Evolutionary conservation across 2,797 vertebrate genomes (phyloP).

Genomic region (Labeo calbasu): DNA sequence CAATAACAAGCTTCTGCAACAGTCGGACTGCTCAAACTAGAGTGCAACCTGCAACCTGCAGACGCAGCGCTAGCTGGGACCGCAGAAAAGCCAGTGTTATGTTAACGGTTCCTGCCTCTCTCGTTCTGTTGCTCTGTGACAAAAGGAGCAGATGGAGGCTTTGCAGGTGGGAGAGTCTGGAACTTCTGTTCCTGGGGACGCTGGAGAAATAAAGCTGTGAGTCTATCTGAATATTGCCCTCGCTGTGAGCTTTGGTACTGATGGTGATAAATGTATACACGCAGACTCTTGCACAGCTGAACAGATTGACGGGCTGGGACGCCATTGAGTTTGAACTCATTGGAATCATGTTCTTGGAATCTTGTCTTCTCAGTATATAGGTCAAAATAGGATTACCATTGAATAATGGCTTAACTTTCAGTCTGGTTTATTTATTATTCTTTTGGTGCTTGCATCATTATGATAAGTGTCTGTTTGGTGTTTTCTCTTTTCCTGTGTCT

Average conservation of each 20-base stretch:
- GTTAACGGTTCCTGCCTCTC: conserved; percentile 54
- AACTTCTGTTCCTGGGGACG: conserved; percentile 75
- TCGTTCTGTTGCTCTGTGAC: conserved; percentile 50
- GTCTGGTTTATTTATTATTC: background rate
- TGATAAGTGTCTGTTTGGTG: background rate
- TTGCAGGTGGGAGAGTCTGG: conserved; percentile 80
- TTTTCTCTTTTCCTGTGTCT: background rate
- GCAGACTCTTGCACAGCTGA: conserved; percentile 70
- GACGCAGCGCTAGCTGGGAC: conserved; percentile 11
- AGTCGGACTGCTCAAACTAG: background rate
- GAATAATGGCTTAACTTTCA: background rate
- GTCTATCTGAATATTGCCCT: conserved; percentile 68
- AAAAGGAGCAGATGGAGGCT: conserved; percentile 81
- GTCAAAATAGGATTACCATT: background rate
- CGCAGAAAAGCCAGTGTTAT: conserved; percentile 39
- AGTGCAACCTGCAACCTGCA: conserved; percentile 14
- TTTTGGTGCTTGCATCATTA: conserved; percentile 7
- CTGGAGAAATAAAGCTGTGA: conserved; percentile 71
- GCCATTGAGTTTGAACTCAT: conserved; percentile 47
- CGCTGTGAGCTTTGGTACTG: conserved; percentile 67
- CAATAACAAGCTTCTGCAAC: background rate
- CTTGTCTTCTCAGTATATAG: background rate
- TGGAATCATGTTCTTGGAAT: conserved; percentile 1
- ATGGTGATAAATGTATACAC: conserved; percentile 76
- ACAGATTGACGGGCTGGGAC: conserved; percentile 61